Percentiles rank a stretch among this genome's conserved stretches.
Conservation (phyloP, 2,113 vertebrate genomes). For the Rhineura floridana region DNA sequence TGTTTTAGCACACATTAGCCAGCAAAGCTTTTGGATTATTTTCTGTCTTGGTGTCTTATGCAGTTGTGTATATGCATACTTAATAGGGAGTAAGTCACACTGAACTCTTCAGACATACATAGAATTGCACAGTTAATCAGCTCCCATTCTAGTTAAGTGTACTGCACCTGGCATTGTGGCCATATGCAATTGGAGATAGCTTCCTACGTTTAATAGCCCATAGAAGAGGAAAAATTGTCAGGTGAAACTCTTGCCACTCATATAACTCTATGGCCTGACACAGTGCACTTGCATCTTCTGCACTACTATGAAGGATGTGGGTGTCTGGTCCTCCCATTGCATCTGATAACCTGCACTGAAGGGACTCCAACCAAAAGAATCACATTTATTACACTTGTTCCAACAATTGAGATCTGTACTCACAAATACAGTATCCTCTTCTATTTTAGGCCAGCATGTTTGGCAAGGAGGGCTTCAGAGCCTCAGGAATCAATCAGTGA, state of each 20-base stretch:
- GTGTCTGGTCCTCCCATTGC: neutral
- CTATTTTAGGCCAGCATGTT: slow-evolving; percentile 59
- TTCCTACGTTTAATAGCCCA: too few species aligned
- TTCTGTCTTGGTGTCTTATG: neutral
- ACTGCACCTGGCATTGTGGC: too few species aligned
- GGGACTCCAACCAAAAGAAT: neutral
- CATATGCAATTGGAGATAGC: too few species aligned
- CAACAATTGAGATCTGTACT: neutral
- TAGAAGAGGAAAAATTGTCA: neutral
- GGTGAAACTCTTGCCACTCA: neutral
- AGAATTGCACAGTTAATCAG: neutral
- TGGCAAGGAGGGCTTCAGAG: slow-evolving; percentile 27
- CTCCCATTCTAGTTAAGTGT: too few species aligned
- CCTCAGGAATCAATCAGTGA: slow-evolving; percentile 49
- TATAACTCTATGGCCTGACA: neutral
- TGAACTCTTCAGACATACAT: neutral
- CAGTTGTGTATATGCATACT: too few species aligned
- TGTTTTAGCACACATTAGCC: neutral
- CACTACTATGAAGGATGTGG: neutral
- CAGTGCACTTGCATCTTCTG: neutral
- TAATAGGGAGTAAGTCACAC: neutral
- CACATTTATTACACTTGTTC: neutral
- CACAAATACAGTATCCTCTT: slow-evolving; percentile 41
- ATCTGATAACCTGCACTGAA: neutral
- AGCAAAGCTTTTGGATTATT: neutral